Conservation (phyloP, 2,113 vertebrate species). For the rat (Rattus norvegicus) region GRCr8 NC_086022.1:153612501-153613000, state of each 20-base stretch:
- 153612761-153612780: neutral
- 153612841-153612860: neutral
- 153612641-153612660: neutral
- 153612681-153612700: neutral
- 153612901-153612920: neutral
- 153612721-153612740: neutral
- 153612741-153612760: neutral
- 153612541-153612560: neutral
- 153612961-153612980: neutral
- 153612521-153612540: neutral
- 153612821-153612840: neutral
- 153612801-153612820: neutral
- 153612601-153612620: neutral
- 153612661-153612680: neutral
- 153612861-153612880: neutral
- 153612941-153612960: neutral
- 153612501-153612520: too few species aligned
- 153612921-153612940: neutral
- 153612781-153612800: neutral
- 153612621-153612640: neutral
- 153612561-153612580: neutral
- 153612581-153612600: neutral
- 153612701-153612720: neutral
- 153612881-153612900: neutral
- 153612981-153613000: neutral